Conservation (phyloP, 1,140 invertebrate genomes). For the Lepidurus apus region DNA sequence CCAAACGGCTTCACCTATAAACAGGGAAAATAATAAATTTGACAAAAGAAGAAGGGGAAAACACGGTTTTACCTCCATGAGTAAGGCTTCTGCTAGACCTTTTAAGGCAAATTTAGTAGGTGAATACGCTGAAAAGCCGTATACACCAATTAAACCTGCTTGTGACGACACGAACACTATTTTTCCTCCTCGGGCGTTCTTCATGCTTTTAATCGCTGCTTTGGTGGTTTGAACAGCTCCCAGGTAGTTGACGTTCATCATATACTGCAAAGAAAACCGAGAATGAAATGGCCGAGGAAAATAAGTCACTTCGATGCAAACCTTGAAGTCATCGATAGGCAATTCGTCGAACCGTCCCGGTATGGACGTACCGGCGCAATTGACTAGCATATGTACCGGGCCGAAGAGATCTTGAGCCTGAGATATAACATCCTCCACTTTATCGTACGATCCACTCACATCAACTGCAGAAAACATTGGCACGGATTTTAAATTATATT, state of each 20-base stretch:
- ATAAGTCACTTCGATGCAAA: conserved; percentile 38
- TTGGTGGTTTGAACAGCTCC: conserved; percentile 52
- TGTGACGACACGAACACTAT: conserved; percentile 84
- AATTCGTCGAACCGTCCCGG: conserved; percentile 74
- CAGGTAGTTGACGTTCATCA: conserved; percentile 56
- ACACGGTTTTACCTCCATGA: conserved; percentile 69
- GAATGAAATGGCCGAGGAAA: background rate
- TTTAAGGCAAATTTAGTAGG: conserved; percentile 90
- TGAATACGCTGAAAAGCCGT: conserved; percentile 86
- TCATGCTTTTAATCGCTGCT: conserved; percentile 52
- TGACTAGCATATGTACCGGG: conserved; percentile 80
- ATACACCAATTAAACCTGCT: conserved; percentile 81
- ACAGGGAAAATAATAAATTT: conserved; percentile 1
- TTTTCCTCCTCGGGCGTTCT: conserved; percentile 54
- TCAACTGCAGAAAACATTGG: conserved; percentile 51
- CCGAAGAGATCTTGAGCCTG: conserved; percentile 59
- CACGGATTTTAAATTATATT: background rate
- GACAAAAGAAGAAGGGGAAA: background rate
- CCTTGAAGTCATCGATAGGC: conserved; percentile 61
- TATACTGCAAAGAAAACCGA: conserved; percentile 42
- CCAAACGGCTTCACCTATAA: conserved; percentile 64
- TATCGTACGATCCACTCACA: conserved; percentile 59
- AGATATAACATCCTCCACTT: conserved; percentile 55
- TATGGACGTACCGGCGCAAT: conserved; percentile 73
- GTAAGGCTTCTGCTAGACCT: conserved; percentile 85